Conservation (phyloP, 1,140 invertebrate species). For the Liolophura sinensis region DNA sequence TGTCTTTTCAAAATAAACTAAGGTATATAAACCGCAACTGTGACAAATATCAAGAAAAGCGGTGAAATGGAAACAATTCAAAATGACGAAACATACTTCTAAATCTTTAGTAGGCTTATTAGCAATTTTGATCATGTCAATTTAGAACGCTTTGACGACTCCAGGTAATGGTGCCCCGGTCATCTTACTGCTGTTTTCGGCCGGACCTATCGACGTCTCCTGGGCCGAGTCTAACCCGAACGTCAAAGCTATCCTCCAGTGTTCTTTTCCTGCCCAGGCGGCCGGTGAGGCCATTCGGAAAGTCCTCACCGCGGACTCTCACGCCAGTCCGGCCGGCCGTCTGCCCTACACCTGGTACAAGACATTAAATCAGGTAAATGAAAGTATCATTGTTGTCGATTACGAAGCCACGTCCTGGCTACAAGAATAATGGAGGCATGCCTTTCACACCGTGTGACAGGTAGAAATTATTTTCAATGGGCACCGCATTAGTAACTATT, state of each 20-base stretch:
- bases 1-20: too few relatives aligned
- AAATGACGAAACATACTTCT: too few relatives aligned
- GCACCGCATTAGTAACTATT: too few relatives aligned
- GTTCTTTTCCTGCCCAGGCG: conserved; percentile 50
- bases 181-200: conserved; percentile 47
- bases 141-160: background rate
- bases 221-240: conserved; percentile 22
- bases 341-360: conserved; percentile 47
- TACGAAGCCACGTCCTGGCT: too few relatives aligned
- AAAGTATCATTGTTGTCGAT: background rate
- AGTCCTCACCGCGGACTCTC: conserved; percentile 26
- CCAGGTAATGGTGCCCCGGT: conserved; percentile 13
- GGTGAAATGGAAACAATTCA: too few relatives aligned
- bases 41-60: too few relatives aligned
- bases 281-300: conserved; percentile 43
- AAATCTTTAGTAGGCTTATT: too few relatives aligned
- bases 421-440: too few relatives aligned
- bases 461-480: too few relatives aligned
- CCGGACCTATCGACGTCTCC: conserved; percentile 46
- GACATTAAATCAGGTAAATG: conserved; percentile 29
- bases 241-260: conserved; percentile 45
- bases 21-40: too few relatives aligned
- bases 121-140: too few relatives aligned
- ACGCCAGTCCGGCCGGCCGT: conserved; percentile 45
- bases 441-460: too few relatives aligned